Percentiles rank a stretch among this genome's conserved stretches.
Evolutionary conservation across 1,140 invertebrate species (phyloP).

Genomic region (Chelonus insularis): DNA sequence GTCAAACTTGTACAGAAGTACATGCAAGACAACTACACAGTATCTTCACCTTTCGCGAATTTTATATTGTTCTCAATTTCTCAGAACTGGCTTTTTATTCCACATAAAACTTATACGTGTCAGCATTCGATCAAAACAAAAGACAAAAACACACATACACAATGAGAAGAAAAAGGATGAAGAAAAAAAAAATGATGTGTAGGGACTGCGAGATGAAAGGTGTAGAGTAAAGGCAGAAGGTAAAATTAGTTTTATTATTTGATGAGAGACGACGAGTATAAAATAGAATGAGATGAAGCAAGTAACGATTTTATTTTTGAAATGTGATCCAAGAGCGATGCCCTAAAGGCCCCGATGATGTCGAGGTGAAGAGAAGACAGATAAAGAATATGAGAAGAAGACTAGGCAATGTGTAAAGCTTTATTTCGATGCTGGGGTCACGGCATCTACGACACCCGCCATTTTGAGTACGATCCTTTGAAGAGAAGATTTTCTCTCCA

Average conservation of each 20-base stretch:
- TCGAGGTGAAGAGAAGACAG: background rate
- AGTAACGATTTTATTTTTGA: constrained; percentile 11
- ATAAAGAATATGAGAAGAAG: constrained; percentile 6
- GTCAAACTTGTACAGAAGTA: background rate
- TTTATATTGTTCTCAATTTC: too few relatives aligned
- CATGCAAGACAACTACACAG: too few relatives aligned
- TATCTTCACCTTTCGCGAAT: too few relatives aligned
- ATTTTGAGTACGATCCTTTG: constrained; percentile 15
- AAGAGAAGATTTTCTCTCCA: background rate
- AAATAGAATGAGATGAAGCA: background rate
- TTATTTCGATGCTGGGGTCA: constrained; percentile 17
- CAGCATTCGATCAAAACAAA: too few relatives aligned
- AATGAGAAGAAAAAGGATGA: too few relatives aligned
- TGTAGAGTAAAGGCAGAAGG: too few relatives aligned
- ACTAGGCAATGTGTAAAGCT: constrained; percentile 4
- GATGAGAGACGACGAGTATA: background rate
- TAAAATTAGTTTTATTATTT: background rate
- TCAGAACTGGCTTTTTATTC: too few relatives aligned
- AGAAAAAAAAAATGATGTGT: too few relatives aligned
- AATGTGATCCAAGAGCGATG: constrained; percentile 21
- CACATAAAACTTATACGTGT: too few relatives aligned
- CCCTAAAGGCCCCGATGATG: constrained; percentile 6
- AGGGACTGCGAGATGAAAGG: too few relatives aligned
- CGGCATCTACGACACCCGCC: constrained; percentile 19
- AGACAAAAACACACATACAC: too few relatives aligned